A percentile compares a stretch with the other conserved stretches of the same genome.
phyloP scores from a whole-genome alignment of 2,888 invertebrate species.

The Habrosyne pyritoides region DNA sequence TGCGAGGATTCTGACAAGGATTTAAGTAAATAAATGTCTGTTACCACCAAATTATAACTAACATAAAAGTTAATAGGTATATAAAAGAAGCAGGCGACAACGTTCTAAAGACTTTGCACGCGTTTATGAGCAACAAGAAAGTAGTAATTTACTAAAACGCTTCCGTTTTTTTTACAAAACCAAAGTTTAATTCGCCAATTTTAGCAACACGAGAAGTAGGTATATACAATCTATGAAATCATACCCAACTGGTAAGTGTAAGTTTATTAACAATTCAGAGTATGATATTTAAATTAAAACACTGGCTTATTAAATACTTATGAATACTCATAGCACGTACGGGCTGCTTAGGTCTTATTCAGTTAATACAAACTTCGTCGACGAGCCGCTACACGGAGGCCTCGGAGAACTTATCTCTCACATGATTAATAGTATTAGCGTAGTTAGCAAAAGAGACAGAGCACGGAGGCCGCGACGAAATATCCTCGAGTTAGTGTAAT shows the following conservation, averaged over 20 bases:
- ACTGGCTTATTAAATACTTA: too few relatives aligned
- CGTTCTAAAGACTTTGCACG: neutral
- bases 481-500: too few relatives aligned
- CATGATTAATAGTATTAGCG: too few relatives aligned
- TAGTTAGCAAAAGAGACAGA: too few relatives aligned
- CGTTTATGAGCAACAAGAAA: slow-evolving; percentile 1
- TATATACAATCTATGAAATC: neutral
- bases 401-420: too few relatives aligned
- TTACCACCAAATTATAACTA: neutral
- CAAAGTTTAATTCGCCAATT: neutral
- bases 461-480: too few relatives aligned
- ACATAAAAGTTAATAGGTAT: neutral
- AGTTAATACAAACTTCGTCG: too few relatives aligned
- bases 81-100: neutral
- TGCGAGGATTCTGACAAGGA: neutral
- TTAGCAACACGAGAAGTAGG: neutral
- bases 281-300: neutral
- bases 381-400: too few relatives aligned
- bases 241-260: too few relatives aligned
- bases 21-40: neutral
- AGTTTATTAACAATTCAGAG: neutral
- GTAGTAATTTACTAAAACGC: slow-evolving; percentile 1
- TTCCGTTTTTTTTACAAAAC: neutral
- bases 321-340: too few relatives aligned
- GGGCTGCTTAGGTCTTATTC: too few relatives aligned